These are phyloP conservation scores for Acrocyrtus sp. DNA, from an alignment of 2,888 invertebrate species.

Conservation along the genomic window DNA sequence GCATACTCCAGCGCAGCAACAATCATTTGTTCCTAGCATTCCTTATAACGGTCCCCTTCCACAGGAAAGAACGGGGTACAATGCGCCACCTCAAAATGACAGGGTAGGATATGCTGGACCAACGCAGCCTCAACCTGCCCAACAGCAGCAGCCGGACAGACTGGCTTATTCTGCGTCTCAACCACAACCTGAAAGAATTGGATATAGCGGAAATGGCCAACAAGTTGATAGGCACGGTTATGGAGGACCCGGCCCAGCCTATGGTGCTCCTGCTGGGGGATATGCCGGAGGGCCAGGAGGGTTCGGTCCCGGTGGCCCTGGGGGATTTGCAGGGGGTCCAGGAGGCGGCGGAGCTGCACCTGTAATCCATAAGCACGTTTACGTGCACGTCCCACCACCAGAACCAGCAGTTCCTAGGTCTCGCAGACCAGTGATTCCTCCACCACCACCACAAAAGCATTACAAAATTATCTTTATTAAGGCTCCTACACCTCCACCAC, in stretches of 20 bases:
- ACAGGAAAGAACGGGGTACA: constrained; percentile 30
- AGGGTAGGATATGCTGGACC: constrained; percentile 44
- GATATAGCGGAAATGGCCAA: constrained; percentile 2
- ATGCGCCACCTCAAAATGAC: constrained; percentile 31
- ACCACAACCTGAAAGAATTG: no score
- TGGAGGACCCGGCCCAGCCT: not conserved
- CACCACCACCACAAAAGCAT: constrained; percentile 70
- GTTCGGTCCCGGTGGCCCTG: constrained; percentile 10
- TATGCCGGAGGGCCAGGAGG: constrained; percentile 16
- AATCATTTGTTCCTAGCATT: constrained; percentile 14
- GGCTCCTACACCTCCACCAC: constrained; percentile 63
- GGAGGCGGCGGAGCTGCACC: constrained; percentile 75
- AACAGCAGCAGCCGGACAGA: no score
- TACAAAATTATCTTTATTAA: constrained; percentile 93
- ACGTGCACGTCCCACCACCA: constrained; percentile 90
- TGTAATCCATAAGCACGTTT: constrained; percentile 71
- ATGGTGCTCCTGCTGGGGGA: constrained; percentile 12
- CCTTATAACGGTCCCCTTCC: not conserved
- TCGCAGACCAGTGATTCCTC: constrained; percentile 73
- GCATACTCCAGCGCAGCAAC: constrained; percentile 5
- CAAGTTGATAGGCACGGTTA: constrained; percentile 22
- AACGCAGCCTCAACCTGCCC: no score
- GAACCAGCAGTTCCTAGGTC: constrained; percentile 78
- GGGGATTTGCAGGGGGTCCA: constrained; percentile 61
- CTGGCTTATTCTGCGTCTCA: no score